A percentile compares a stretch with the other conserved stretches of the same genome.
phyloP scores from a whole-genome alignment of 1,140 invertebrate species.

The Drosophila prosaltans region DNA sequence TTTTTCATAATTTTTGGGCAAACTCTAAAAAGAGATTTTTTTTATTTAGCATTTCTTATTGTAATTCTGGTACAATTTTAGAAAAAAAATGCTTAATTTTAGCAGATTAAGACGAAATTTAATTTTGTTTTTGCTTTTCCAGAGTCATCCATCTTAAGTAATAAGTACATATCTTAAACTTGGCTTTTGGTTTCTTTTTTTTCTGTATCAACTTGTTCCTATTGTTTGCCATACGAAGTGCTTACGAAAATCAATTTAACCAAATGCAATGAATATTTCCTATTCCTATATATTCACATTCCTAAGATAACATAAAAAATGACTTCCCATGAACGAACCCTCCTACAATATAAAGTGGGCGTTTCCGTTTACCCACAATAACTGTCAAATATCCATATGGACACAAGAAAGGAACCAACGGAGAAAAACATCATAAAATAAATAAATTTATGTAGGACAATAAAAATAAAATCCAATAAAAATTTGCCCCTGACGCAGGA shows the following conservation, averaged over 20 bases:
- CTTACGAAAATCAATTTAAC: background rate
- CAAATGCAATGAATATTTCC: background rate
- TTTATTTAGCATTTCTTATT: too few species aligned
- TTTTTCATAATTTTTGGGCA: too few species aligned
- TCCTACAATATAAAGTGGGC: slow-evolving; percentile 57
- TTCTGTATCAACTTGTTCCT: background rate
- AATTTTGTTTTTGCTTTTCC: too few species aligned
- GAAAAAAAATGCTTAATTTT: too few species aligned
- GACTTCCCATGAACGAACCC: slow-evolving; percentile 57
- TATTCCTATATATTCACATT: background rate
- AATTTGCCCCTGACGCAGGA: slow-evolving; percentile 49
- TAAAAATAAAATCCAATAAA: slow-evolving; percentile 76
- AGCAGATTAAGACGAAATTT: too few species aligned
- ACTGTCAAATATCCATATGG: slow-evolving; percentile 71
- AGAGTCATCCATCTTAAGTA: too few species aligned
- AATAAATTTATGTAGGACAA: slow-evolving; percentile 72
- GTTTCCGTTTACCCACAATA: slow-evolving; percentile 68
- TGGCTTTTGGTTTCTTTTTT: too few species aligned
- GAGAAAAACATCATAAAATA: slow-evolving; percentile 61
- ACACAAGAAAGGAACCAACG: slow-evolving; percentile 18
- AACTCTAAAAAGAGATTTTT: too few species aligned
- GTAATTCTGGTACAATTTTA: too few species aligned
- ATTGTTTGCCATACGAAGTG: background rate
- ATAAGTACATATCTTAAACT: too few species aligned
- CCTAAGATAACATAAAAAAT: slow-evolving; percentile 26